phyloP scores from a whole-genome alignment of 1,140 invertebrate species.

The Bacillus rossius region DNA sequence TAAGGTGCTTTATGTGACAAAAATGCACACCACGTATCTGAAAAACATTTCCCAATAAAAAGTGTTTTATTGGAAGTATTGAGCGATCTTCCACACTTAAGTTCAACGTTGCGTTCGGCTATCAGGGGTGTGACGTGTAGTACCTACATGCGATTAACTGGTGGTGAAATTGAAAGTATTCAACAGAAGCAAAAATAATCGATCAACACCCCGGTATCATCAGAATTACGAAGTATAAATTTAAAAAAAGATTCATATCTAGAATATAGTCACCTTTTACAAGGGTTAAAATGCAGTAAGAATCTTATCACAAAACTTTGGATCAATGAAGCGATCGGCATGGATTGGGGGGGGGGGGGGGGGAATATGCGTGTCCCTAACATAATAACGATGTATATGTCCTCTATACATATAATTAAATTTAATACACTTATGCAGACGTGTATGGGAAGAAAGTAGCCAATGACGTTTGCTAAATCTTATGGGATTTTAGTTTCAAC shows the following conservation, averaged over 20 bases:
- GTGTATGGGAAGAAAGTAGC: too few species aligned
- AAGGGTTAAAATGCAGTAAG: background rate
- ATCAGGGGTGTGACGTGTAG: constrained; percentile 1
- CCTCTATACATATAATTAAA: background rate
- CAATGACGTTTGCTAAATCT: too few species aligned
- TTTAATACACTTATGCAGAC: too few species aligned
- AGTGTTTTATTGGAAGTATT: background rate
- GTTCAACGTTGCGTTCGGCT: constrained; percentile 12
- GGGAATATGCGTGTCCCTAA: too few species aligned
- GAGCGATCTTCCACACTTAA: constrained; percentile 2
- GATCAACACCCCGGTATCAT: background rate
- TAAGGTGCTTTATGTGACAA: constrained; percentile 3
- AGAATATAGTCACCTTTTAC: constrained; percentile 4
- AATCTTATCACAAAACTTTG: too few species aligned
- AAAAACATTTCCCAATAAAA: background rate
- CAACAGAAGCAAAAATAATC: too few species aligned
- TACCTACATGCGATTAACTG: constrained; percentile 1
- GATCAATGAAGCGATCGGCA: too few species aligned
- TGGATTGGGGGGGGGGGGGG: too few species aligned
- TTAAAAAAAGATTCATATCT: background rate
- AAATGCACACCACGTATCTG: constrained; percentile 7
- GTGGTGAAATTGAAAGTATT: background rate
- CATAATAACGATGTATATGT: background rate
- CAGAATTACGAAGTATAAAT: too few species aligned
- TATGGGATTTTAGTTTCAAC: too few species aligned